Evolutionary conservation across 2,888 invertebrate species (phyloP).

Genomic region (Salpingus planirostris): DNA sequence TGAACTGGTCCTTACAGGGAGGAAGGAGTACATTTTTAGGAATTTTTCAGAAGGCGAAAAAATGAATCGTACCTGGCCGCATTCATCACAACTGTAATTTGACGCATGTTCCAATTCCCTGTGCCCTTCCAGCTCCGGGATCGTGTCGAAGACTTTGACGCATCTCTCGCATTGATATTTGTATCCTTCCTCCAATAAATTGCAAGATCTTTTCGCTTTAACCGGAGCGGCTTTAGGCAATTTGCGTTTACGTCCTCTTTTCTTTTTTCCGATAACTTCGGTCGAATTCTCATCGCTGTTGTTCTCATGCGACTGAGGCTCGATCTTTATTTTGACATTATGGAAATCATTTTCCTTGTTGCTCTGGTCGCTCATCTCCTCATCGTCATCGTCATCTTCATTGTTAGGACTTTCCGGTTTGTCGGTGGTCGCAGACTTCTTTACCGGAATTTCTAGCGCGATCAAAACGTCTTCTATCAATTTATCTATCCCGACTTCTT

Average conservation of each 20-base stretch:
- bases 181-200: slow-evolving; percentile 29
- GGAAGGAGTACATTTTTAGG: no score
- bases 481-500: slow-evolving; percentile 34
- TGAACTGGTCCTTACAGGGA: no score
- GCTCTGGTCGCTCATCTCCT: slow-evolving; percentile 10
- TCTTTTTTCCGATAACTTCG: slow-evolving; percentile 24
- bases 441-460: slow-evolving; percentile 30
- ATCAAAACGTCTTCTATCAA: slow-evolving; percentile 37
- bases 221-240: slow-evolving; percentile 23
- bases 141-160: slow-evolving; percentile 30
- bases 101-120: slow-evolving; percentile 38
- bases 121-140: slow-evolving; percentile 34
- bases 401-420: not conserved
- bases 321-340: slow-evolving; percentile 14
- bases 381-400: slow-evolving; percentile 6
- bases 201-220: slow-evolving; percentile 19
- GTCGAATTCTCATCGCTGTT: slow-evolving; percentile 5
- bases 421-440: slow-evolving; percentile 14
- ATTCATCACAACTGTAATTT: slow-evolving; percentile 39
- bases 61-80: slow-evolving; percentile 42
- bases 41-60: no score
- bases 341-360: slow-evolving; percentile 6
- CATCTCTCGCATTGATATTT: slow-evolving; percentile 41
- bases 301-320: slow-evolving; percentile 15
- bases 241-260: slow-evolving; percentile 36